Conservation (phyloP, 1,140 invertebrate species). For the Dryas iulia region DNA sequence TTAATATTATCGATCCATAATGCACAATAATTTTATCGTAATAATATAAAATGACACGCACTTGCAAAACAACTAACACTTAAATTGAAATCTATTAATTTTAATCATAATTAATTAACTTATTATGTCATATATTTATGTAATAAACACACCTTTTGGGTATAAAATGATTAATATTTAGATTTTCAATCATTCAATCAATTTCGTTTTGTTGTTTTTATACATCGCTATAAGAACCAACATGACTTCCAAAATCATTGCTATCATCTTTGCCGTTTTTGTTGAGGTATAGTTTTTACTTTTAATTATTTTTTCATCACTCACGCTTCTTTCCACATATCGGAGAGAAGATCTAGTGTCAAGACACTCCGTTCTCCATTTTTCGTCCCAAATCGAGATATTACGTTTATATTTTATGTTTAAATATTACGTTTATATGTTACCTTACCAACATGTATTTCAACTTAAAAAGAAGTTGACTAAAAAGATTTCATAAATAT, state of each 20-base stretch:
- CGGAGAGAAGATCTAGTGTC: no score
- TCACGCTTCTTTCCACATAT: no score
- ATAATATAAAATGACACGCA: neutral
- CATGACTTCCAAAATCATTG: slow-evolving; percentile 6
- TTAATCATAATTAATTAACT: neutral
- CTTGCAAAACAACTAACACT: neutral
- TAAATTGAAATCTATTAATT: neutral
- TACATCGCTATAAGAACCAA: neutral
- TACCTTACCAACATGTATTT: no score
- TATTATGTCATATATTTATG: neutral
- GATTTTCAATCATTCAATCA: neutral
- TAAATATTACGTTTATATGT: no score
- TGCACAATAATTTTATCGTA: no score
- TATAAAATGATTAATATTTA: neutral
- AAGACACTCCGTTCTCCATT: no score
- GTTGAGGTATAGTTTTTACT: slow-evolving; percentile 7
- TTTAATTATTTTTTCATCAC: neutral
- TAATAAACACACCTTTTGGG: neutral
- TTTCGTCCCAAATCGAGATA: no score
- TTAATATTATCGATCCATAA: no score
- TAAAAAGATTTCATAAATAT: no score
- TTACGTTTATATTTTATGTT: no score
- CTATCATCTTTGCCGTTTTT: slow-evolving; percentile 6
- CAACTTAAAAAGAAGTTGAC: no score
- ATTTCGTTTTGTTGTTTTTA: slow-evolving; percentile 7